A percentile compares a stretch with the other conserved stretches of the same genome.
Conservation (phyloP, 2,113 vertebrate genomes). For the Neomonachus schauinslandi region DNA sequence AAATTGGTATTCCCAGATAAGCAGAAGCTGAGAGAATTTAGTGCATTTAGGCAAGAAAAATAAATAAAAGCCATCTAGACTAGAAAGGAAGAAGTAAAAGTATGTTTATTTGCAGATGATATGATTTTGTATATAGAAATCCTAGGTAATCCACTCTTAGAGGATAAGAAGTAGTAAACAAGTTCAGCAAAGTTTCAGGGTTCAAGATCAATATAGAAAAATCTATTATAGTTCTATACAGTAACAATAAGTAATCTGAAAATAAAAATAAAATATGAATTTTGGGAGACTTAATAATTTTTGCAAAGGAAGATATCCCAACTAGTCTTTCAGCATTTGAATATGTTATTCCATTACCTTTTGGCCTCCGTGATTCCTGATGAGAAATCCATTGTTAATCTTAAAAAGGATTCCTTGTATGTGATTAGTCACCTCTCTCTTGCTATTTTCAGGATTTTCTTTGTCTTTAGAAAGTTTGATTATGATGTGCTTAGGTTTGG, state of each 20-base stretch:
- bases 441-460: neutral
- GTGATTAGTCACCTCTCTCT: neutral
- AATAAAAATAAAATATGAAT: neutral
- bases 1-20: neutral
- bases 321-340: neutral
- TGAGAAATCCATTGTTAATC: neutral
- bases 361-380: neutral
- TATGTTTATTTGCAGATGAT: neutral
- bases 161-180: neutral
- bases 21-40: neutral
- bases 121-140: neutral
- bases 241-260: neutral
- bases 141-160: neutral
- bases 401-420: neutral
- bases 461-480: neutral
- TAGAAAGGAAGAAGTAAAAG: neutral
- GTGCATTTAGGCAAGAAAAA: constrained; percentile 1
- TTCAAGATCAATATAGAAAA: neutral
- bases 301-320: neutral
- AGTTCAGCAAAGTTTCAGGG: neutral
- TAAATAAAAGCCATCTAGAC: neutral
- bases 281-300: neutral
- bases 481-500: neutral
- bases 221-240: neutral
- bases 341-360: neutral